Conservation (phyloP, 1,140 invertebrate species). For the Tigriopus japonicus region DNA sequence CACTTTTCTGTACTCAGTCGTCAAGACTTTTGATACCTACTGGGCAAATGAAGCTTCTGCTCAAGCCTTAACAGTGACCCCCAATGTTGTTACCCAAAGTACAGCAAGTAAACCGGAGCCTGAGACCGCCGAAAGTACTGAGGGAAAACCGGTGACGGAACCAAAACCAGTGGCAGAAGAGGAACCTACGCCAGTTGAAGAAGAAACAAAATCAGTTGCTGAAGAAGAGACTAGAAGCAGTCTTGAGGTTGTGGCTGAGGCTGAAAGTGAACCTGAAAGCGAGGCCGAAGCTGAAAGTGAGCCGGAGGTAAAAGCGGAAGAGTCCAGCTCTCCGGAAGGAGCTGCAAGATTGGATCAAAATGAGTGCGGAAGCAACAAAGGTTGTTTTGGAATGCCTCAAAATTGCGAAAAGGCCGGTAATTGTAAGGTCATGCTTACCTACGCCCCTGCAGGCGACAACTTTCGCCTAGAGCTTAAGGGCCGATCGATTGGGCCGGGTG, state of each 20-base stretch:
- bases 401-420: neutral
- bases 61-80: too few relatives aligned
- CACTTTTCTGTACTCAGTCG: too few relatives aligned
- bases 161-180: too few relatives aligned
- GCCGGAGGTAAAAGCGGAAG: neutral
- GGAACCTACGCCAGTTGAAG: too few relatives aligned
- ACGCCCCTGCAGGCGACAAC: neutral
- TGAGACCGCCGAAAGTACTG: too few relatives aligned
- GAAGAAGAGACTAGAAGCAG: neutral
- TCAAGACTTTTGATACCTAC: too few relatives aligned
- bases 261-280: neutral
- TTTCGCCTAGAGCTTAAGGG: neutral
- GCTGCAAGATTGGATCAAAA: neutral
- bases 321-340: too few relatives aligned
- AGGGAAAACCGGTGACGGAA: too few relatives aligned
- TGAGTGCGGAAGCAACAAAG: neutral
- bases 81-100: too few relatives aligned
- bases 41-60: too few relatives aligned
- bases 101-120: too few relatives aligned
- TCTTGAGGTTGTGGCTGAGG: neutral
- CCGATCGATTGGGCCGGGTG: neutral
- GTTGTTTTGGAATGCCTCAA: neutral
- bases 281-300: neutral
- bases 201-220: neutral
- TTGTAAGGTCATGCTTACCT: neutral